A percentile compares a stretch with the other conserved stretches of the same genome.
These are phyloP conservation scores for Corythaixoides concolor DNA, from an alignment of 2,113 vertebrate species.

Conservation along the genomic window DNA sequence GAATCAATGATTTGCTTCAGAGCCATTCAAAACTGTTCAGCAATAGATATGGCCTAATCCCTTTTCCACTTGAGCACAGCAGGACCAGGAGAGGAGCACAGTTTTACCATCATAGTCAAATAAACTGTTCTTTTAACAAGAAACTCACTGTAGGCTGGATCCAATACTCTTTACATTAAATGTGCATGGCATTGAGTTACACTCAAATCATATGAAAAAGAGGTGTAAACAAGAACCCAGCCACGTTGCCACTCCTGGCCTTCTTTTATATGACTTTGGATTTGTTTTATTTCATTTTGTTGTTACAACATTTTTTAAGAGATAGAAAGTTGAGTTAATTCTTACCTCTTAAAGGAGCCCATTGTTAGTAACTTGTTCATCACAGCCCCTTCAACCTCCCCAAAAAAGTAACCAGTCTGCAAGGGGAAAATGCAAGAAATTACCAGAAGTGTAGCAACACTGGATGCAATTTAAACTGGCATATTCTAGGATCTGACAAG, in stretches of 20 bases:
- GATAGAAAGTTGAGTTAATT: not conserved
- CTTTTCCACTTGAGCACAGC: not conserved
- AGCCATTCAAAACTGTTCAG: not conserved
- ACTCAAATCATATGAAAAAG: not conserved
- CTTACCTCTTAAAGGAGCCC: conserved; percentile 98
- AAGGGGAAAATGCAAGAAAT: conserved; percentile 53
- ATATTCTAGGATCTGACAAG: conserved; percentile 46
- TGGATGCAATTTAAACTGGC: conserved; percentile 50
- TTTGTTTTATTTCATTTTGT: conserved; percentile 32
- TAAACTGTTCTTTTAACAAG: not conserved
- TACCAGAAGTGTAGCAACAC: not conserved
- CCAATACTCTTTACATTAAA: not conserved
- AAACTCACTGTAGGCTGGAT: conserved; percentile 2
- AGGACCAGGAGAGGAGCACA: not conserved
- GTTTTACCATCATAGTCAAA: not conserved
- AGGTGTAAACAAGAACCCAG: not conserved
- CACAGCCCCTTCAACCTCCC: conserved; percentile 94
- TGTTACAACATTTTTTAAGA: not conserved
- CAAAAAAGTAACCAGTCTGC: conserved; percentile 96
- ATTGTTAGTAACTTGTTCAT: conserved; percentile 97
- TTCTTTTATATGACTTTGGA: not conserved
- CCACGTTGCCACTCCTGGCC: not conserved
- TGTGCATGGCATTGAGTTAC: not conserved
- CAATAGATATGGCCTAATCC: not conserved
- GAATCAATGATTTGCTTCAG: not conserved